phyloP scores from a whole-genome alignment of 1,140 invertebrate genomes.

The Panulirus ornatus region DNA sequence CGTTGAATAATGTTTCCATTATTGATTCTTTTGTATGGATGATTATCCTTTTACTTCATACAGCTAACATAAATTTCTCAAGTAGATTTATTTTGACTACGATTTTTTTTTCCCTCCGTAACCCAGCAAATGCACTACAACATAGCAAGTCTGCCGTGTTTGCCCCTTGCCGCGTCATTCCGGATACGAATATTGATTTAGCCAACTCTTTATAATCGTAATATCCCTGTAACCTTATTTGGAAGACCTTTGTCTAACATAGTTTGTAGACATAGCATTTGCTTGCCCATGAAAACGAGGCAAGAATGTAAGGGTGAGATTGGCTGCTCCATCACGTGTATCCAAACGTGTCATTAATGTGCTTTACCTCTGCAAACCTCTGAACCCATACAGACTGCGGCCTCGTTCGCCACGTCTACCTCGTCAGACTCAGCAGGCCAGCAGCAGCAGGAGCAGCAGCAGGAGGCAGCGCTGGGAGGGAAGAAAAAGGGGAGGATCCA shows the following conservation, averaged over 20 bases:
- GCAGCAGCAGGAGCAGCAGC: background rate
- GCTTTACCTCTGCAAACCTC: background rate
- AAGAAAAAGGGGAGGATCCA: slow-evolving; percentile 85
- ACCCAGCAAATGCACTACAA: too few species aligned
- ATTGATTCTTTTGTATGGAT: too few species aligned
- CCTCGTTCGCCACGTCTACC: background rate
- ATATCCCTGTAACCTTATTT: too few species aligned
- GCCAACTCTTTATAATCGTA: too few species aligned
- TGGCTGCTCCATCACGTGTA: background rate
- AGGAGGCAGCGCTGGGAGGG: background rate
- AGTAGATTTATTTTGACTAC: too few species aligned
- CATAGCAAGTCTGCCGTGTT: too few species aligned
- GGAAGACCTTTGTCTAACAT: background rate
- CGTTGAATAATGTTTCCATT: too few species aligned
- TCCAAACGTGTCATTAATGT: background rate
- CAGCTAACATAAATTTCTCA: too few species aligned
- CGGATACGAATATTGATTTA: too few species aligned
- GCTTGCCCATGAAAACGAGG: background rate
- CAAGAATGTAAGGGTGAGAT: background rate
- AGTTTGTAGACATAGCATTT: background rate
- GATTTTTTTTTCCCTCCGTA: too few species aligned
- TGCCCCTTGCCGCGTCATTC: too few species aligned
- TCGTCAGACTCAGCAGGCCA: background rate
- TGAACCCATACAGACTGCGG: background rate
- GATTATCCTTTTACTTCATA: too few species aligned